Base-by-base conservation (phyloP, 1,140 invertebrate species). In the Drosophila prosaltans region DNA sequence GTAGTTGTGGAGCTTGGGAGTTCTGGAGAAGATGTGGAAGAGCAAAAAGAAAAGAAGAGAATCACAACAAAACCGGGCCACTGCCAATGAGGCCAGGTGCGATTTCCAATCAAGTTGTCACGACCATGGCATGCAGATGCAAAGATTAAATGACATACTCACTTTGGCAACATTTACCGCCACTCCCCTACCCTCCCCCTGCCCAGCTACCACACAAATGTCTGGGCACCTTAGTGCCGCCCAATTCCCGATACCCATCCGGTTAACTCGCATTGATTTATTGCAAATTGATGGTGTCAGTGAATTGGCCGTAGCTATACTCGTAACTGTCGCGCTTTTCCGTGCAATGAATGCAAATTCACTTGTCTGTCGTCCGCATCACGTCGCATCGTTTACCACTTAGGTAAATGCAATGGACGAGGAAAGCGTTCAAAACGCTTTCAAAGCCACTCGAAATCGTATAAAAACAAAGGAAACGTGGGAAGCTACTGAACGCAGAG, bases 81-180 rank as follows among this genome's bases (percentile, higher is more conserved):
- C 24, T 40, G 72, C 43, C 2, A 51, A 36, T 55, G 60, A 32
- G 24, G 60, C 43, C 26, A 30, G 63, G 71, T 32, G 83, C 59
- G 75, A 67, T 74, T 88, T 70, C 80, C 83, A 86, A 86, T 86
- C 83, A 86, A 89, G 65, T 88, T 86, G 83, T 86, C 83, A 83
- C 66, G 66, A 76, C 60, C 66, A 64, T 68, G 73, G 66, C 79
- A 79, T 68, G 58, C 65, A 75, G 69, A 67, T 70, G 75, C 79
- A 88, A 72, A 74, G 76, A 86, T 88, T 86, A 86, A 86, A 86
- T 83, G 76, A 61, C 80, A 86, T 59, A 66, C 69, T 65, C 36
- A 36, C 32, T 36, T 36, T 36, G 32, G 32, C 32, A 36, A 36
- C 57, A 58, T 30, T 16, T 16, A 16, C 16, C 16, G 16, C 16